phyloP scores from a whole-genome alignment of 2,888 invertebrate genomes.

The Synergus umbraculus region DNA sequence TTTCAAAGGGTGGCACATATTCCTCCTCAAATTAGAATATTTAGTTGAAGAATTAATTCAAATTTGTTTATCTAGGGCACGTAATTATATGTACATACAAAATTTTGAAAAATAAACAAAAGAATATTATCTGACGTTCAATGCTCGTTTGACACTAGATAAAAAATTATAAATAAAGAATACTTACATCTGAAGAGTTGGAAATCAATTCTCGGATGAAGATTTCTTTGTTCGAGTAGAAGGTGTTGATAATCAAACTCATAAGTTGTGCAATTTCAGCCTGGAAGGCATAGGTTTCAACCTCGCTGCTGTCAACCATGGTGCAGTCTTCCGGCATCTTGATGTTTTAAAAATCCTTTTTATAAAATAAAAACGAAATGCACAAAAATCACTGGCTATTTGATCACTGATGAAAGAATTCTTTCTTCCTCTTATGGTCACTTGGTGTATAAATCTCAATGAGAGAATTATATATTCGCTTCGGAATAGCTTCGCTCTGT shows the following conservation, averaged over 20 bases:
- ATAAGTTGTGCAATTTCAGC: constrained; percentile 99
- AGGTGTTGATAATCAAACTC: constrained; percentile 99
- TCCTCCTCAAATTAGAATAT: no score
- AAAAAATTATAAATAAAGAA: neutral
- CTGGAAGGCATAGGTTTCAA: constrained; percentile 99
- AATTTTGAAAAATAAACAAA: neutral
- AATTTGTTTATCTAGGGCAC: no score
- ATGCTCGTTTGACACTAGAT: neutral
- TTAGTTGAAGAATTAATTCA: no score
- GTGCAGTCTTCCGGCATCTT: constrained; percentile 90
- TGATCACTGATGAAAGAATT: neutral
- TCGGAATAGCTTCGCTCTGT: neutral
- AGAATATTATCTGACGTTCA: no score
- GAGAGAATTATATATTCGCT: neutral
- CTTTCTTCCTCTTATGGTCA: neutral
- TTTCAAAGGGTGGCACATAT: neutral
- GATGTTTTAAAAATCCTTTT: neutral
- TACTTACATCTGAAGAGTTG: constrained; percentile 91
- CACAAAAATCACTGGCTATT: neutral
- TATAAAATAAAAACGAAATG: neutral
- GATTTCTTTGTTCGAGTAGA: constrained; percentile 99
- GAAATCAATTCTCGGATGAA: constrained; percentile 99
- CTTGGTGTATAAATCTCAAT: neutral
- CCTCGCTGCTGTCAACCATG: constrained; percentile 81
- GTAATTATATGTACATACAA: no score